Evolutionary conservation across 1,140 invertebrate genomes (phyloP).

Genomic region (Neodiprion fabricii): DNA sequence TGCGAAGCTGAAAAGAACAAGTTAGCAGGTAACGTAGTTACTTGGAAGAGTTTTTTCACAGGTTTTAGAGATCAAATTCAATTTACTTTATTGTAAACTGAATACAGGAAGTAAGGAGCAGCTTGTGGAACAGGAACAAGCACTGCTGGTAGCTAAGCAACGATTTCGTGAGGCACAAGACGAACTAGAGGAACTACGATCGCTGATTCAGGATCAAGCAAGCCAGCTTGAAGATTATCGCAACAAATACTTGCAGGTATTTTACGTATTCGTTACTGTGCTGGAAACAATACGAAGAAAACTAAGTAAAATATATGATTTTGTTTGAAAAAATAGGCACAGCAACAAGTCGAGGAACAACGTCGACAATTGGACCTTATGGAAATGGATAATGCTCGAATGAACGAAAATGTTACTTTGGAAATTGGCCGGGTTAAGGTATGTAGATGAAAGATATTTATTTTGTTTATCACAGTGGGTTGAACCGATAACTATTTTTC

Average conservation of each 20-base stretch:
- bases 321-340: slow-evolving; percentile 59
- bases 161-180: slow-evolving; percentile 70
- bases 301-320: slow-evolving; percentile 15
- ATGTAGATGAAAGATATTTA: slow-evolving; percentile 36
- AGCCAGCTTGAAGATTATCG: slow-evolving; percentile 76
- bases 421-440: slow-evolving; percentile 78
- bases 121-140: slow-evolving; percentile 70
- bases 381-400: slow-evolving; percentile 76
- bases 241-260: slow-evolving; percentile 66
- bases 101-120: slow-evolving; percentile 65
- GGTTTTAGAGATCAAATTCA: slow-evolving; percentile 1
- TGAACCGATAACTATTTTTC: neutral
- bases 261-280: slow-evolving; percentile 12
- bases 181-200: slow-evolving; percentile 71
- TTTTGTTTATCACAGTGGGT: neutral
- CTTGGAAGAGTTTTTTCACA: neutral
- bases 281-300: slow-evolving; percentile 20
- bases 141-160: slow-evolving; percentile 67
- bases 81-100: slow-evolving; percentile 2
- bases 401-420: slow-evolving; percentile 77
- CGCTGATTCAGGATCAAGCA: slow-evolving; percentile 73
- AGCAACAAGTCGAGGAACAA: slow-evolving; percentile 78
- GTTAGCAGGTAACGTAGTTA: slow-evolving; percentile 38
- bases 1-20: slow-evolving; percentile 50
- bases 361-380: slow-evolving; percentile 73